Conservation (phyloP, 2,113 vertebrate species). For the Callospermophilus lateralis region DNA sequence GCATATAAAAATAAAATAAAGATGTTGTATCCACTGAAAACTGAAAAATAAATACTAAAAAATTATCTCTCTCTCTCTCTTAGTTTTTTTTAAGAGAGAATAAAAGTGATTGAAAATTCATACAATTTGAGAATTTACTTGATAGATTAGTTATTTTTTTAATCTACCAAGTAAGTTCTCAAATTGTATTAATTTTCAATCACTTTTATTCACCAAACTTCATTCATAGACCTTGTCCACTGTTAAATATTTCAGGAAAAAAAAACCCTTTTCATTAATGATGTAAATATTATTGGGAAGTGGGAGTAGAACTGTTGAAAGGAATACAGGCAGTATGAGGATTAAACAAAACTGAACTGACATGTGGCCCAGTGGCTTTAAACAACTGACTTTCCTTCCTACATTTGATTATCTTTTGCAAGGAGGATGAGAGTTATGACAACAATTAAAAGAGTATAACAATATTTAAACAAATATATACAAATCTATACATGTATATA, state of each 20-base stretch:
- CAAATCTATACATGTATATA: no score
- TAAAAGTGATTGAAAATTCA: no score
- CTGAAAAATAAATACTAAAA: no score
- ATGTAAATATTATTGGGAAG: neutral
- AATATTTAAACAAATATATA: neutral
- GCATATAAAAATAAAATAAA: no score
- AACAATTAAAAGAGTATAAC: neutral
- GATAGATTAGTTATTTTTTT: no score
- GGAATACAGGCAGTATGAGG: neutral
- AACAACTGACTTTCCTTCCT: neutral
- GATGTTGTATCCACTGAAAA: no score
- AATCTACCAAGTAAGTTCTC: neutral
- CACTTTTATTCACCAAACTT: neutral
- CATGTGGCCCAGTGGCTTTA: neutral
- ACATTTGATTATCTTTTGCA: neutral
- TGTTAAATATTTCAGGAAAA: neutral
- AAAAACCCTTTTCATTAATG: neutral
- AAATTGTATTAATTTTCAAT: neutral
- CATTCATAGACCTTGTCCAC: neutral
- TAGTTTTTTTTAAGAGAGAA: no score
- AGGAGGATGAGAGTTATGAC: neutral
- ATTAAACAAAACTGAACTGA: neutral
- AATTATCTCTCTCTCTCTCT: no score
- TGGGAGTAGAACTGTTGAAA: neutral
- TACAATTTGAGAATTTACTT: no score